Evolutionary conservation across 2,888 invertebrate genomes (phyloP).

Genomic region (Entomobrya multifasciata): DNA sequence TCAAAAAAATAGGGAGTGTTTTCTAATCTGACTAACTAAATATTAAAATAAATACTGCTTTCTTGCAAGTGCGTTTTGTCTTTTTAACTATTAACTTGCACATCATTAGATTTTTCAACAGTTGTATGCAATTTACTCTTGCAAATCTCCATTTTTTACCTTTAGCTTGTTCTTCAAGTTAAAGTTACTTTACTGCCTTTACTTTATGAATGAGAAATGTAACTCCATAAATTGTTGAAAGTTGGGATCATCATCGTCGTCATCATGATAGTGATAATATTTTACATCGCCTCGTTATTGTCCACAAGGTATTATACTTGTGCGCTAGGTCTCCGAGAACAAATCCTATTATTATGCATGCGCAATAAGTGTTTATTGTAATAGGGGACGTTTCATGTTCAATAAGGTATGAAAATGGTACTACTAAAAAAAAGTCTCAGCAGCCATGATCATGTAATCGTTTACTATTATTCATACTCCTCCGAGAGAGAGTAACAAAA

Average conservation of each 20-base stretch:
- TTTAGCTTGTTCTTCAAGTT: background rate
- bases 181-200: slow-evolving; percentile 24
- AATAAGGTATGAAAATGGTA: slow-evolving; percentile 50
- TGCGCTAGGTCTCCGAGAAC: background rate
- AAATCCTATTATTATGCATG: slow-evolving; percentile 18
- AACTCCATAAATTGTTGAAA: background rate
- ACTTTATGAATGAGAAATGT: slow-evolving; percentile 9
- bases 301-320: slow-evolving; percentile 26
- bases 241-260: slow-evolving; percentile 48
- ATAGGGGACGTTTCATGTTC: slow-evolving; percentile 26
- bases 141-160: background rate
- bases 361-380: slow-evolving; percentile 18
- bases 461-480: slow-evolving; percentile 26
- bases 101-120: slow-evolving; percentile 1
- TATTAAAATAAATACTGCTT: slow-evolving; percentile 56
- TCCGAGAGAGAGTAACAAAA: slow-evolving; percentile 48
- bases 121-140: background rate
- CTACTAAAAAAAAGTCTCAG: slow-evolving; percentile 10
- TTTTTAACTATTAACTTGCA: no score
- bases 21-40: slow-evolving; percentile 58
- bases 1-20: slow-evolving; percentile 51
- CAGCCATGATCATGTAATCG: slow-evolving; percentile 41
- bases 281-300: slow-evolving; percentile 5
- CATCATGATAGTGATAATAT: background rate
- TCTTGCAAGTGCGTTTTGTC: slow-evolving; percentile 21